These are phyloP conservation scores for Lepilemur ruficaudatus DNA, from an alignment of 2,797 vertebrate genomes.

Conservation along the genomic window DNA sequence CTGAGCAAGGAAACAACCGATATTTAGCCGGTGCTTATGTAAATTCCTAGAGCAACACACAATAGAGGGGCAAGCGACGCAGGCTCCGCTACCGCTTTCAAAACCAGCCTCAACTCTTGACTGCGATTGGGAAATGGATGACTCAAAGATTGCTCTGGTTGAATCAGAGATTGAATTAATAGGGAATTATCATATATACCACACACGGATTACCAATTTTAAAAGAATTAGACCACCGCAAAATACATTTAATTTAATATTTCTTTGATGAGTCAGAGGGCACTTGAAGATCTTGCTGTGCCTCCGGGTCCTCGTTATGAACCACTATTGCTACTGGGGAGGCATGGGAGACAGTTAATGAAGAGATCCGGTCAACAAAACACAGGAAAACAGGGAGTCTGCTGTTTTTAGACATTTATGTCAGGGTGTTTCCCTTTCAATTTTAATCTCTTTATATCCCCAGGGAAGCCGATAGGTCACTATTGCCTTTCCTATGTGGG, in stretches of 20 bases:
- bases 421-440: slow-evolving; percentile 45
- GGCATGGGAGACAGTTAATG: slow-evolving; percentile 58
- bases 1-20: slow-evolving; percentile 59
- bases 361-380: slow-evolving; percentile 67
- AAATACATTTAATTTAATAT: slow-evolving; percentile 76
- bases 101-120: slow-evolving; percentile 33
- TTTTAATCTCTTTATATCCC: slow-evolving; percentile 51
- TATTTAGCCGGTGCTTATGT: slow-evolving; percentile 49
- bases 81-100: neutral
- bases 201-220: slow-evolving; percentile 69
- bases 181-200: slow-evolving; percentile 62
- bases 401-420: slow-evolving; percentile 56
- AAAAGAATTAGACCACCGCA: slow-evolving; percentile 72
- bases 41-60: slow-evolving; percentile 54
- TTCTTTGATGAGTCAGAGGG: slow-evolving; percentile 78
- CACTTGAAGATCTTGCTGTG: slow-evolving; percentile 63
- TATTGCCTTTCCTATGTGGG: slow-evolving; percentile 18
- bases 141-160: slow-evolving; percentile 66
- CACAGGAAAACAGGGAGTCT: slow-evolving; percentile 65
- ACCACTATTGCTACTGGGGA: slow-evolving; percentile 40
- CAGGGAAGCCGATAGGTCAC: neutral
- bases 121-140: slow-evolving; percentile 54
- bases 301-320: slow-evolving; percentile 66
- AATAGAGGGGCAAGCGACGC: neutral
- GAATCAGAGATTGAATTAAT: slow-evolving; percentile 74